Evolutionary conservation across 2,888 invertebrate species (phyloP), one percentile per base, ranked within the genome.

Genomic region (Drosophila nr. medialis): DNA sequence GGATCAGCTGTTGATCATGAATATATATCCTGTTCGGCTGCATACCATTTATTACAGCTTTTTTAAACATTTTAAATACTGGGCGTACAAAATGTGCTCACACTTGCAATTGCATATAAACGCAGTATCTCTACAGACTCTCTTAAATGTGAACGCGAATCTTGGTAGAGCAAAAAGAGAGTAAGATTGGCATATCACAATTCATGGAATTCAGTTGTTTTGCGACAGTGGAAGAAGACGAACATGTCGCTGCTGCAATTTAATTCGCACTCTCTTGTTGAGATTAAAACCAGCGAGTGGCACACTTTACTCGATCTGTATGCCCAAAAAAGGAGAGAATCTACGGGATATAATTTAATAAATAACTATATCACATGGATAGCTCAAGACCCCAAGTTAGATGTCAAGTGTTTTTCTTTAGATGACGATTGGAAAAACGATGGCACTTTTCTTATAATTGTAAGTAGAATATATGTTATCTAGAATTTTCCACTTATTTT

Each of bases 401-500:
- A 45, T 15, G 13, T 2, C 45, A 45, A 45, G 13, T 75, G 88
- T n/a, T 90, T 79, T 36, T 84, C 92, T 1, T 72, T 92, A 0
- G 91, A 93, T 48, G 90, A 80, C 2, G 86, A 91, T 55, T 93
- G 92, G 92, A 51, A 73, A 32, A 69, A 38, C 3, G 92, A 93
- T 77, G 93, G 93, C 38, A 92, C 92, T 4, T 93, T 90, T 77
- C 2, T 92, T n/a, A 69, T 91, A 10, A 50, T 78, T 49, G 92
- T 92, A 77, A 86, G 32, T 38, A 53, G 4, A 48, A 21, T 24
- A 27, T 0, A 53, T 45, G 7, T 38, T 48, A 21, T 45, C 45
- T 15, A 45, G 7, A 36, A 24, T 18, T 15, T 4, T 32, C 0
- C 4, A 4, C 24, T 21, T 32, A 30, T 24, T 10, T 24, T 4